A percentile compares a stretch with the other conserved stretches of the same genome.
Evolutionary conservation across 2,113 vertebrate species (phyloP).

Genomic region (Alexandromys fortis): DNA sequence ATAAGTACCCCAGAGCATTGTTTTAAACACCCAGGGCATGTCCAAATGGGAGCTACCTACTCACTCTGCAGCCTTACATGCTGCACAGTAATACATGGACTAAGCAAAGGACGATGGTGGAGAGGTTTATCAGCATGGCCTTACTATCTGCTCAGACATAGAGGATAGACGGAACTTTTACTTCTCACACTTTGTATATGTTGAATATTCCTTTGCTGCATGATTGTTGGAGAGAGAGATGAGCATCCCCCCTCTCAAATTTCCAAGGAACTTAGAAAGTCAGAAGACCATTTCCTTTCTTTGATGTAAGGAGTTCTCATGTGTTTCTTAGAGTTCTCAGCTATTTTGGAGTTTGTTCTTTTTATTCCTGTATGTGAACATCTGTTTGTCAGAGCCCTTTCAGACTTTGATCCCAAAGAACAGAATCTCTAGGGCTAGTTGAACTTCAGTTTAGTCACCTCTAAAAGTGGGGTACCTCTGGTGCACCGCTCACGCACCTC

Average conservation of each 20-base stretch:
- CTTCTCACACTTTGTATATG: neutral
- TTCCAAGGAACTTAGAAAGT: neutral
- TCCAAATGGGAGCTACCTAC: neutral
- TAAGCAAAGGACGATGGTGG: neutral
- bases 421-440: neutral
- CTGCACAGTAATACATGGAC: neutral
- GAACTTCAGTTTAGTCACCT: neutral
- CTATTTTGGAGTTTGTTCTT: constrained; percentile 10
- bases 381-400: constrained; percentile 4
- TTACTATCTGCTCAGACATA: neutral
- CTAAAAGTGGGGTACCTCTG: neutral
- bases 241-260: neutral
- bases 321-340: neutral
- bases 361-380: neutral
- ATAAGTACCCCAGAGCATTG: neutral
- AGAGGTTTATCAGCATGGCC: neutral
- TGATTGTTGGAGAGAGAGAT: neutral
- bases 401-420: constrained; percentile 1
- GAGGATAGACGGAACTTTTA: neutral
- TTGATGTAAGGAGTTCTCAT: neutral
- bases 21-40: neutral
- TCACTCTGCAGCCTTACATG: neutral
- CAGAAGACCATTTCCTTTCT: neutral
- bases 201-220: neutral
- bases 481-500: neutral